Evolutionary conservation across 2,888 invertebrate genomes (phyloP), one percentile per base, ranked within the genome.

Genomic region (Lypha dubia): DNA sequence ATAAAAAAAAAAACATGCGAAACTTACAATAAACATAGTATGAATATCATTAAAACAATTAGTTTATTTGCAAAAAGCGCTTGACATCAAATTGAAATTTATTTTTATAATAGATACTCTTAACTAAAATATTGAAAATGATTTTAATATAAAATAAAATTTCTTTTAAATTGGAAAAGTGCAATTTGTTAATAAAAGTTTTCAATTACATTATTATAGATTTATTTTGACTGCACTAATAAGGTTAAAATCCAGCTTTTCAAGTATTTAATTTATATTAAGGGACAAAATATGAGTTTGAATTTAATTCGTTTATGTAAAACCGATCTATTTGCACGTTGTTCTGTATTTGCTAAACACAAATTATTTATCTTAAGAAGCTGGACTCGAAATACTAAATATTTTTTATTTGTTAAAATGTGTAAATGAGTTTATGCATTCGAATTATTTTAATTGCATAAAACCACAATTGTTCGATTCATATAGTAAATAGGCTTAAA

Each of bases 1-100:
- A 24, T 73, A 56, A 76, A 84, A 86, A 87, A 49, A n/a, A 84
- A 86, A 85, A 86, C 80, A 86, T 86, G 86, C 84, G 70, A 80
- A 84, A 85, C 84, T 84, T 86, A 86, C 74, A 87, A 89, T 87
- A 84, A 87, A 86, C 86, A 86, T 83, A 88, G 80, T 88, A 87
- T 86, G 70, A 84, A 84, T 87, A 85, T 86, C 46, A 67, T 86
- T 86, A 86, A 86, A 83, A 83, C 86, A 86, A 86, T 87, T 90
- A 73, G 80, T 80, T 68, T 80, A 84, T 84, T 92, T 92, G 91
- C 91, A 92, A 92, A 91, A 92, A 91, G 92, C 92, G 92, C 91
- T 91, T 91, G 90, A 91, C 91, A 90, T 89, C 88, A 88, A 89
- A 89, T 87, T 86, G 32, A 84, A 77, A 82, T 83, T 84, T 71